Evolutionary conservation across 2,888 invertebrate species (phyloP), one percentile per base, ranked within the genome.

Genomic region (Adela reaumurella): DNA sequence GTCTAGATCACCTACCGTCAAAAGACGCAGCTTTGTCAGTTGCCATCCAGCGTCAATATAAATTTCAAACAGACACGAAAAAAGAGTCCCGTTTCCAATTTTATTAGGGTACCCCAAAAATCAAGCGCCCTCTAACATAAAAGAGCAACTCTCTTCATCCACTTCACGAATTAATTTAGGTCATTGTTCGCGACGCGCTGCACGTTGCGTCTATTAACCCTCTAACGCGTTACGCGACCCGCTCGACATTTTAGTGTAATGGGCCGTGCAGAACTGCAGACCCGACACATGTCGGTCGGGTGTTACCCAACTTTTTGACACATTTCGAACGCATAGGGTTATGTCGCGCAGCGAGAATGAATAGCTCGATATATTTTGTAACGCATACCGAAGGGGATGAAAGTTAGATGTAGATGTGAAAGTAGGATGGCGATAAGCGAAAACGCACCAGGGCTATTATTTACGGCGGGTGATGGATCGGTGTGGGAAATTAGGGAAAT

Each of bases 361-460:
- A 74, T 66, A 63, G 65, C 55, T 61, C 63, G 65, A 70, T 70
- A 71, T 71, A 71, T 72, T 65, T 64, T 66, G 59, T 55, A 67
- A 67, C 63, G 60, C 70, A 68, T 73, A 71, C 69, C 35, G 35
- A 14, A 14, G 35, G 35, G 35, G 35, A 14, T 8, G n/a, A 35
- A 35, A 35, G 35, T 35, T 35, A 35, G 35, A 35, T 35, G 35
- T 35, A 14, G n/a, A n/a, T n/a, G n/a, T n/a, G n/a, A n/a, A n/a
- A n/a, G n/a, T n/a, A n/a, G n/a, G 5, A 24, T 24, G 6, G 35
- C 35, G 35, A 35, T 35, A 35, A 8, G 24, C 35, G n/a, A 8
- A 14, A 35, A 35, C 35, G 6, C n/a, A 35, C 14, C 11, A 14
- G 35, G 35, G 8, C n/a, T 14, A 14, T 35, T 35, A 14, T 35